Evolutionary conservation across 2,888 invertebrate genomes (phyloP).

Genomic region (Melinopterus prodromus): DNA sequence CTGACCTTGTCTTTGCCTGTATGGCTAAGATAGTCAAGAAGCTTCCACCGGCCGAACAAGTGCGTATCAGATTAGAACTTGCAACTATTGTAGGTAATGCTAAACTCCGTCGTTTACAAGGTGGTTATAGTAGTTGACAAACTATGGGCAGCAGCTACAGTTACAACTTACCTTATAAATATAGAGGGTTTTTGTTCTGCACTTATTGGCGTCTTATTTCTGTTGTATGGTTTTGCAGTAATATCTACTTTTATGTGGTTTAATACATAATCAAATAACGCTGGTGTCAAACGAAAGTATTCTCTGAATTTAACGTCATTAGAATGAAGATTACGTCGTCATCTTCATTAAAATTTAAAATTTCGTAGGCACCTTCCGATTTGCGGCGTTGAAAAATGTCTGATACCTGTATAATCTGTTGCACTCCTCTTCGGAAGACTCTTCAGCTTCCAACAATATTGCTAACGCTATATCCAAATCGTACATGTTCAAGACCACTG

Average conservation of each 20-base stretch:
- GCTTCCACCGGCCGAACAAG: constrained; percentile 48
- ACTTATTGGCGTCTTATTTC: constrained; percentile 39
- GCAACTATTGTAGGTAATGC: constrained; percentile 23
- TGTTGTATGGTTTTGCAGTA: constrained; percentile 39
- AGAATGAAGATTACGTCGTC: neutral
- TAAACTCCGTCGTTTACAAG: constrained; percentile 7
- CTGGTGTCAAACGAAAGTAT: constrained; percentile 33
- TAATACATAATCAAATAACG: constrained; percentile 38
- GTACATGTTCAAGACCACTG: no score
- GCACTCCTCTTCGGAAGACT: neutral
- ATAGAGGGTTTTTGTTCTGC: constrained; percentile 38
- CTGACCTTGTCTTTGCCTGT: constrained; percentile 48
- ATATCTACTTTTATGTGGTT: constrained; percentile 39
- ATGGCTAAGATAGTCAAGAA: constrained; percentile 53
- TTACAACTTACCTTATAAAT: constrained; percentile 24
- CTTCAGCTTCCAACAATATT: no score
- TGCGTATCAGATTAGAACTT: constrained; percentile 47
- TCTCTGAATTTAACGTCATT: constrained; percentile 39
- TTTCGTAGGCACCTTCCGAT: neutral
- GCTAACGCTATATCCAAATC: no score
- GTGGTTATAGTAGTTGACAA: neutral
- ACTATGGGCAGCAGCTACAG: neutral
- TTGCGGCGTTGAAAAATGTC: neutral
- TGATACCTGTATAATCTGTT: neutral
- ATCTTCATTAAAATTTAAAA: no score